These are phyloP conservation scores for Eilema griseolum DNA, from an alignment of 2,888 invertebrate species.

Conservation along the genomic window DNA sequence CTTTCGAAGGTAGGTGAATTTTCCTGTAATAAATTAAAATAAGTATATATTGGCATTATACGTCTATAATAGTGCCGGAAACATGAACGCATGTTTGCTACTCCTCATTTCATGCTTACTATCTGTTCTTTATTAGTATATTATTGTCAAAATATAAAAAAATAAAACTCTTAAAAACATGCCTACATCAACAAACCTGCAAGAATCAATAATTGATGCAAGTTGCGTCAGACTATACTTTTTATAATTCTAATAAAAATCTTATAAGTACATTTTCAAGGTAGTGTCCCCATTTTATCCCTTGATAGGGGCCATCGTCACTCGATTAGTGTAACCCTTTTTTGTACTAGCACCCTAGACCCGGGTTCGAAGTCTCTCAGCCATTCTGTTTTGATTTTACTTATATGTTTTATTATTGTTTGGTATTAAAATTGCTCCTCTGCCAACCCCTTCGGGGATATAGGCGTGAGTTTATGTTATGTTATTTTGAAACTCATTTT, in stretches of 20 bases:
- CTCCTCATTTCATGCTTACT: neutral
- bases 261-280: neutral
- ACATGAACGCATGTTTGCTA: neutral
- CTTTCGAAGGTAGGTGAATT: conserved; percentile 86
- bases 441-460: no score
- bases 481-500: no score
- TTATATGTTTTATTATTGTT: no score
- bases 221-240: conserved; percentile 14
- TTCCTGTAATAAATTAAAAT: conserved; percentile 23
- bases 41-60: neutral
- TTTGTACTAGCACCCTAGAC: no score
- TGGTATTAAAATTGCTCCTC: no score
- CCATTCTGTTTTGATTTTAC: no score
- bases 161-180: neutral
- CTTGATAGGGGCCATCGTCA: no score
- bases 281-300: no score
- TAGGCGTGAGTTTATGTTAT: no score
- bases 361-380: no score
- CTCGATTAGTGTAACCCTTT: no score
- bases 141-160: neutral
- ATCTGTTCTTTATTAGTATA: neutral
- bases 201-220: conserved; percentile 1
- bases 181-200: neutral
- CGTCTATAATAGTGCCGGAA: neutral
- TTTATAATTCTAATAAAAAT: neutral